Evolutionary conservation across 2,888 invertebrate genomes (phyloP).

Genomic region (Ormia ochracea): DNA sequence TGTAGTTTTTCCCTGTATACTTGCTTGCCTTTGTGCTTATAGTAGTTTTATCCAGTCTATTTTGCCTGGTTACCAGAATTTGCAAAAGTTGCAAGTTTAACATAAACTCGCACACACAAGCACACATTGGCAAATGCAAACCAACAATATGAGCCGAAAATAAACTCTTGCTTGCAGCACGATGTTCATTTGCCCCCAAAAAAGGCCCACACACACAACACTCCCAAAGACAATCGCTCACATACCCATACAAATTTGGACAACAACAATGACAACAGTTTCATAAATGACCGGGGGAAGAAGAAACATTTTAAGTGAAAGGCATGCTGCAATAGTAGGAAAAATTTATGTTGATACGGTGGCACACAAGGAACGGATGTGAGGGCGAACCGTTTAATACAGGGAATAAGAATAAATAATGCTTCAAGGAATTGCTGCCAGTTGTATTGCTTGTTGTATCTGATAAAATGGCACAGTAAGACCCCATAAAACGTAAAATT

Average conservation of each 20-base stretch:
- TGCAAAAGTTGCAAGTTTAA: slow-evolving; percentile 47
- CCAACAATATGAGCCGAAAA: slow-evolving; percentile 28
- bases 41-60: slow-evolving; percentile 55
- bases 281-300: background rate
- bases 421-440: slow-evolving; percentile 47
- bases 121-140: background rate
- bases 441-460: slow-evolving; percentile 44
- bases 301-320: slow-evolving; percentile 17
- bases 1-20: slow-evolving; percentile 14
- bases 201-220: background rate
- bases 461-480: slow-evolving; percentile 48
- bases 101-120: slow-evolving; percentile 7
- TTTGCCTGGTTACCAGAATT: slow-evolving; percentile 55
- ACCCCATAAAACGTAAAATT: slow-evolving; percentile 44
- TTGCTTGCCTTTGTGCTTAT: slow-evolving; percentile 29
- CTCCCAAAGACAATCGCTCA: slow-evolving; percentile 1
- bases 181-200: slow-evolving; percentile 48
- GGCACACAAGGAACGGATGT: background rate
- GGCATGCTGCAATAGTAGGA: background rate
- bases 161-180: slow-evolving; percentile 31
- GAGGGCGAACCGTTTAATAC: slow-evolving; percentile 21
- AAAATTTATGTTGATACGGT: background rate
- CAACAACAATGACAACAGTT: slow-evolving; percentile 34
- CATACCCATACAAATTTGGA: background rate
- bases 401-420: slow-evolving; percentile 31